Percentiles rank a stretch among this genome's conserved stretches.
These are phyloP conservation scores for Alviniconcha strummeri DNA, from an alignment of 2,888 invertebrate genomes.

Conservation along the genomic window DNA sequence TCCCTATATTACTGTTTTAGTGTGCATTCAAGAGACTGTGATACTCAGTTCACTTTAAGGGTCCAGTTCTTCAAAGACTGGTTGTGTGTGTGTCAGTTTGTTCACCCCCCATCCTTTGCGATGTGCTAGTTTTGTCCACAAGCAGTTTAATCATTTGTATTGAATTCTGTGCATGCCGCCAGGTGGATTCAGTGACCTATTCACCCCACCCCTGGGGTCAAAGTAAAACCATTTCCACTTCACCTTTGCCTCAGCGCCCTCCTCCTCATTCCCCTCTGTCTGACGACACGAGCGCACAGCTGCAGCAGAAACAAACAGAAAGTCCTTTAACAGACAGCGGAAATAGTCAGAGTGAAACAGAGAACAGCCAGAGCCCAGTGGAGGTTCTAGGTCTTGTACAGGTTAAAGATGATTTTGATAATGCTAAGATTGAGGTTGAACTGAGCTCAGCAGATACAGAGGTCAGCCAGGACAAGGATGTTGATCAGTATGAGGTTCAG, in stretches of 20 bases:
- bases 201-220: not conserved
- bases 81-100: no score
- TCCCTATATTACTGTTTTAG: no score
- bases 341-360: not conserved
- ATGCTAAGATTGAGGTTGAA: conserved; percentile 4
- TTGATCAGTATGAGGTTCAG: not conserved
- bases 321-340: not conserved
- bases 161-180: conserved; percentile 19
- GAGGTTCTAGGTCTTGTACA: not conserved
- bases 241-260: conserved; percentile 1
- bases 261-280: not conserved
- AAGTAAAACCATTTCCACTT: conserved; percentile 5
- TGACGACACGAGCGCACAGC: not conserved
- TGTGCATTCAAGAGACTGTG: no score
- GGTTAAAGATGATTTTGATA: not conserved
- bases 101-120: no score
- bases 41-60: no score
- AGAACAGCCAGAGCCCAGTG: not conserved
- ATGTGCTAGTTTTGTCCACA: not conserved
- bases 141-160: not conserved
- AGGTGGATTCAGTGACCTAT: conserved; percentile 19
- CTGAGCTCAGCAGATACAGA: not conserved
- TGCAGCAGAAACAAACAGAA: no score
- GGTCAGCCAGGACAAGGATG: not conserved
- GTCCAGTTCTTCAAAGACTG: no score